These are phyloP conservation scores for Bicyclus anynana DNA, from an alignment of 1,140 invertebrate species.

Conservation along the genomic window DNA sequence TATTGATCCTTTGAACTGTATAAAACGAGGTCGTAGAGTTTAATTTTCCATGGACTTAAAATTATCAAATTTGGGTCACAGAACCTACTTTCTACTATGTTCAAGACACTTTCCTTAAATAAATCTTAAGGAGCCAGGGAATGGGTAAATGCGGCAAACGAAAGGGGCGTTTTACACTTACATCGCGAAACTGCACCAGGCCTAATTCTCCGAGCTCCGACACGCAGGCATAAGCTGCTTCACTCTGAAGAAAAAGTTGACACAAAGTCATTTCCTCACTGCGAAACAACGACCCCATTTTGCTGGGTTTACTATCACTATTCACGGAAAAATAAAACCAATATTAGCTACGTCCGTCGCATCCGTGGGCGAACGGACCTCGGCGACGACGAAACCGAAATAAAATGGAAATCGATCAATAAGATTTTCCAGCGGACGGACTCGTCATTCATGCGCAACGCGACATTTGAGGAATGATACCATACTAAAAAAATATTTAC, in stretches of 20 bases:
- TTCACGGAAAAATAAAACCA: slow-evolving; percentile 46
- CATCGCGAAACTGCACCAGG: slow-evolving; percentile 95
- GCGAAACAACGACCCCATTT: slow-evolving; percentile 89
- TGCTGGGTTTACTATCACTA: slow-evolving; percentile 45
- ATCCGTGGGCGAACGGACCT: slow-evolving; percentile 62
- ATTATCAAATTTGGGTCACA: not conserved
- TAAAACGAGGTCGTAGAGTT: not conserved
- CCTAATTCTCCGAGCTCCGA: slow-evolving; percentile 95
- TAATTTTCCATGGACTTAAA: not conserved
- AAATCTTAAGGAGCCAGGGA: not conserved
- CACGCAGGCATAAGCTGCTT: slow-evolving; percentile 95
- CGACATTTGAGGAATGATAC: slow-evolving; percentile 34
- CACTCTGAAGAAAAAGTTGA: slow-evolving; percentile 94
- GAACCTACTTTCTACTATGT: not conserved
- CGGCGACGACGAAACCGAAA: slow-evolving; percentile 60
- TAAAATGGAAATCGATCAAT: slow-evolving; percentile 58
- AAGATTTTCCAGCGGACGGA: slow-evolving; percentile 34
- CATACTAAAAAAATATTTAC: slow-evolving; percentile 16
- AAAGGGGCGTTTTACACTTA: slow-evolving; percentile 78
- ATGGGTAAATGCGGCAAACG: not conserved
- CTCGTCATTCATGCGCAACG: slow-evolving; percentile 52
- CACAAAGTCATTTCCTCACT: slow-evolving; percentile 96
- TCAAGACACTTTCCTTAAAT: not conserved
- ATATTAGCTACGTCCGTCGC: slow-evolving; percentile 46
- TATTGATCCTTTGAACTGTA: not conserved